Evolutionary conservation across 1,140 invertebrate species (phyloP), one percentile per base, ranked within the genome.

Genomic region (Pygmarrhopalites habei): DNA sequence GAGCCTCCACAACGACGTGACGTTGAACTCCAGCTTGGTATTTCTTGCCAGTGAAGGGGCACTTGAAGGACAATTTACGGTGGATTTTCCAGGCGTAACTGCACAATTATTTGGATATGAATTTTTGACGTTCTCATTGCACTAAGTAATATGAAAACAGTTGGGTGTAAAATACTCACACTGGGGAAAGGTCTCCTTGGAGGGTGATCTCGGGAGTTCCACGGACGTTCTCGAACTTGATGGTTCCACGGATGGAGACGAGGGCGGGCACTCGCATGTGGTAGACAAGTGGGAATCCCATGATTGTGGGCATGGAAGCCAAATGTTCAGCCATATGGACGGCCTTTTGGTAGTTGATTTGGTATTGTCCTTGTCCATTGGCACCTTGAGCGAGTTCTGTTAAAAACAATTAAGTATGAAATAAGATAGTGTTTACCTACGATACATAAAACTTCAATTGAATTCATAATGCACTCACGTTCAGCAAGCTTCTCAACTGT

Each of bases 41-140:
- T 47, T 66, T 60, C 63, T 66, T 66, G 26, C 60, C 57, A 12
- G 49, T 39, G 60, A 55, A 71, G 49, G 69, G 66, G 51, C 62
- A 57, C 53, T 71, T 71, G 59, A 71, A 35, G 53, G 64, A 17
- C 26, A 71, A n/a, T 44, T 62, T 62, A 21, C 51, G 35, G 49
- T 68, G 66, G 43, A 55, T 63, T 30, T 68, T 68, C 61, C 61
- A 66, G 19, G 66, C 58, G 39, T 66, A 68, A n/a, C n/a, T n/a
- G 30, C 59, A n/a, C n/a, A n/a, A n/a, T n/a, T n/a, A n/a, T n/a
- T n/a, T n/a, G n/a, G n/a, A n/a, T n/a, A n/a, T n/a, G n/a, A n/a
- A n/a, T n/a, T n/a, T n/a, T n/a, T n/a, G n/a, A n/a, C n/a, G n/a
- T n/a, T n/a, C n/a, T n/a, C n/a, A n/a, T n/a, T n/a, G n/a, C n/a